Percentiles rank a stretch among this genome's conserved stretches.
Conservation (phyloP, 2,888 invertebrate species). For the Cremastinae sp. region DNA sequence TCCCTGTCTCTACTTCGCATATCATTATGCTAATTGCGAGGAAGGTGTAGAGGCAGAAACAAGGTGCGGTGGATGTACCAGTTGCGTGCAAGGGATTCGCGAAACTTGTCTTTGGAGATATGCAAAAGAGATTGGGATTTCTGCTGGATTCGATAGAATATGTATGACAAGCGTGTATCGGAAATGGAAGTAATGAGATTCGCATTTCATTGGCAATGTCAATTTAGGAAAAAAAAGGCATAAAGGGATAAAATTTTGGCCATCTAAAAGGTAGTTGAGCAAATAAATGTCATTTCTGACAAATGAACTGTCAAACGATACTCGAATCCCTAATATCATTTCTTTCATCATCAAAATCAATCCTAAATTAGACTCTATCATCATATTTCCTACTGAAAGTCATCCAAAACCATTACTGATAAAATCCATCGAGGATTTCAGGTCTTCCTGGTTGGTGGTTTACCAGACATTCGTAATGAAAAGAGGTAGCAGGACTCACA, state of each 20-base stretch:
- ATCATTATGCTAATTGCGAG: constrained; percentile 74
- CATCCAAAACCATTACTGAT: not conserved
- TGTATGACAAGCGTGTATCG: constrained; percentile 10
- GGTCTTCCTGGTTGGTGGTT: not conserved
- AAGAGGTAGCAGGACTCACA: constrained; percentile 8
- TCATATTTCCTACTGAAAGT: not conserved
- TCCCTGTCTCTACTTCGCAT: constrained; percentile 61
- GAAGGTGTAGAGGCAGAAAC: constrained; percentile 64
- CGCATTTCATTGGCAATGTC: no score
- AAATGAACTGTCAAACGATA: no score
- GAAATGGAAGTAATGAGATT: no score
- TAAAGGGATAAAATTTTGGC: no score
- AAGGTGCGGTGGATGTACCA: constrained; percentile 11
- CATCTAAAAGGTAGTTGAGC: no score
- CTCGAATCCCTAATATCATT: no score
- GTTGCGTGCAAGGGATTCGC: constrained; percentile 31
- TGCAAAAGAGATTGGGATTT: constrained; percentile 35
- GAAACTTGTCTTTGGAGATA: constrained; percentile 20
- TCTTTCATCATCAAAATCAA: no score
- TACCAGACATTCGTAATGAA: constrained; percentile 4
- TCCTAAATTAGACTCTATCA: no score
- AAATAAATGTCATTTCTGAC: no score
- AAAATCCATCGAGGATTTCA: not conserved
- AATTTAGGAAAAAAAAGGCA: no score
- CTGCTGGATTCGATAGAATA: not conserved